phyloP scores from a whole-genome alignment of 2,797 vertebrate species.

The Falco biarmicus region DNA sequence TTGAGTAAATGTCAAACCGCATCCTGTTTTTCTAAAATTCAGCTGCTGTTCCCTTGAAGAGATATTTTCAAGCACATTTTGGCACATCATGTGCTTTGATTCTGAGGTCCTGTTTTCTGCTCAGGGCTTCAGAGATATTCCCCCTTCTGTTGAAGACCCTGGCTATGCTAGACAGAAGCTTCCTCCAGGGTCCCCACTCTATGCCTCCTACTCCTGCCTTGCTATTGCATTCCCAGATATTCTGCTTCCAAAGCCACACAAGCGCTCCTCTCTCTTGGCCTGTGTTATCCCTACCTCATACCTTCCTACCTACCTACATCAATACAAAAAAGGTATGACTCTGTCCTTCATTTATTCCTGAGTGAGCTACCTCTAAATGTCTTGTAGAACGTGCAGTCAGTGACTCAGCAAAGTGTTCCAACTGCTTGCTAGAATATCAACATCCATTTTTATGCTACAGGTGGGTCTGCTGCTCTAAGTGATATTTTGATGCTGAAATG shows the following conservation, averaged over 20 bases:
- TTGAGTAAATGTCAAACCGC: constrained; percentile 74
- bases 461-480: not conserved
- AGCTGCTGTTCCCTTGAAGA: not conserved
- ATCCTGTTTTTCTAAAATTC: constrained; percentile 77
- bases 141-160: not conserved
- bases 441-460: not conserved
- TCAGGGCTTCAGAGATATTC: not conserved
- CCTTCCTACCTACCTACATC: too few species aligned
- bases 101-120: not conserved
- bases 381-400: not conserved
- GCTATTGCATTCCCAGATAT: not conserved
- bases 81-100: not conserved
- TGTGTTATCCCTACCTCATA: not conserved
- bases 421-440: not conserved
- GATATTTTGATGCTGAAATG: not conserved
- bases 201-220: not conserved
- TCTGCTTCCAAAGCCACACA: not conserved
- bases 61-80: not conserved
- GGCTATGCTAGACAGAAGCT: not conserved
- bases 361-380: not conserved
- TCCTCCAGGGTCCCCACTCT: not conserved
- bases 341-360: not conserved
- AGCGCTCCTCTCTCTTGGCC: not conserved
- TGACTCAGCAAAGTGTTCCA: not conserved
- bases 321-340: not conserved